Evolutionary conservation across 1,140 invertebrate genomes (phyloP).

Genomic region (Maniola jurtina): DNA sequence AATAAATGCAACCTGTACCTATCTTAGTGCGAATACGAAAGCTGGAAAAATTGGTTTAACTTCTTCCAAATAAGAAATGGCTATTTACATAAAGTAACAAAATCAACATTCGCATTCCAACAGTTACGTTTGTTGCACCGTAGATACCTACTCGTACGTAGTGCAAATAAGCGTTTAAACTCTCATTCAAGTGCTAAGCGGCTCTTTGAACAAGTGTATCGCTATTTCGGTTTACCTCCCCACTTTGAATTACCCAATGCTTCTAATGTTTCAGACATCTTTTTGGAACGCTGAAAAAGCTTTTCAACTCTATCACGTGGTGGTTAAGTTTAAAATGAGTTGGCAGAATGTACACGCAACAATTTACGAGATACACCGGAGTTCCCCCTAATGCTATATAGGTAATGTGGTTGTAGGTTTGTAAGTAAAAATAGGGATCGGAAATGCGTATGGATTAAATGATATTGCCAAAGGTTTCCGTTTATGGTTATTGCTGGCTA

Average conservation of each 20-base stretch:
- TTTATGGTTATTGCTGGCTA: background rate
- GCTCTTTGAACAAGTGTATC: conserved; percentile 16
- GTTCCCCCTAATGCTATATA: conserved; percentile 13
- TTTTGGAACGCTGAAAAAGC: background rate
- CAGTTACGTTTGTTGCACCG: background rate
- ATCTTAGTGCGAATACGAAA: too few relatives aligned
- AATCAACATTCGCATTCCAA: background rate
- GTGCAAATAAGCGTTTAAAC: conserved; percentile 2
- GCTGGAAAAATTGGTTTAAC: background rate
- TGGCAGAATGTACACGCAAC: conserved; percentile 1
- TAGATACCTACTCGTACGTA: background rate
- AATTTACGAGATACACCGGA: conserved; percentile 23
- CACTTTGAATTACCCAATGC: conserved; percentile 21
- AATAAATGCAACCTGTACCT: too few relatives aligned
- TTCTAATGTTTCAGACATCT: conserved; percentile 16
- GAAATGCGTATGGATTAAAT: conserved; percentile 16
- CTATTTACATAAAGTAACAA: background rate
- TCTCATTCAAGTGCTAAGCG: conserved; percentile 7
- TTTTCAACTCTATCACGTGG: conserved; percentile 6
- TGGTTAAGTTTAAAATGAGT: conserved; percentile 1
- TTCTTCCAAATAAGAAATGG: background rate
- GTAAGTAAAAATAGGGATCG: conserved; percentile 18
- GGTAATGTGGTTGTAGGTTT: conserved; percentile 19
- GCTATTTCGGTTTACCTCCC: conserved; percentile 24
- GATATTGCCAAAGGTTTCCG: background rate